phyloP scores from a whole-genome alignment of 2,888 invertebrate species.

The Drosophila peninsularis region DNA sequence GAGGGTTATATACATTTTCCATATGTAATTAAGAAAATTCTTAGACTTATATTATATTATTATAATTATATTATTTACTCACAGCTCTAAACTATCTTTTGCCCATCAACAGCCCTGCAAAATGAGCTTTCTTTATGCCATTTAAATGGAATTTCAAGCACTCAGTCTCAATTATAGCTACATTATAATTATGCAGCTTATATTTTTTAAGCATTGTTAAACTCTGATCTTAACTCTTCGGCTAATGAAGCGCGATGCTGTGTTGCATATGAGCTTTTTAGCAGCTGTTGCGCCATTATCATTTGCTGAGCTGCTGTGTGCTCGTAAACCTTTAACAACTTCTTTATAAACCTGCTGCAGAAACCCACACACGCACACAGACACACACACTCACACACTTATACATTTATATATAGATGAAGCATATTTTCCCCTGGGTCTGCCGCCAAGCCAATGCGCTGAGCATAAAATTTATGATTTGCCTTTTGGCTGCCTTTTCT shows the following conservation, averaged over 20 bases:
- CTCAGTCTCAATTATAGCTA: neutral
- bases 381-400: constrained; percentile 14
- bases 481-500: constrained; percentile 66
- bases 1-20: neutral
- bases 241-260: constrained; percentile 45
- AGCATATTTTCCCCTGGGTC: constrained; percentile 33
- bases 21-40: neutral
- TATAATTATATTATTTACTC: too few relatives aligned
- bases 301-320: constrained; percentile 36
- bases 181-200: constrained; percentile 17
- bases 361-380: constrained; percentile 26
- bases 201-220: constrained; percentile 40
- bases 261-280: constrained; percentile 35
- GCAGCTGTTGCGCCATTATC: constrained; percentile 59
- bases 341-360: constrained; percentile 58
- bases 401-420: constrained; percentile 11
- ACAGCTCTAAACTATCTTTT: neutral
- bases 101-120: neutral
- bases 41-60: too few relatives aligned
- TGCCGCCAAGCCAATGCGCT: constrained; percentile 35
- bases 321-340: constrained; percentile 65
- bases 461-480: constrained; percentile 78
- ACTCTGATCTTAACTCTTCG: constrained; percentile 35
- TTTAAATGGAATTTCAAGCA: neutral
- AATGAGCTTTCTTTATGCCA: neutral